Percentiles rank a stretch among this genome's conserved stretches.
Evolutionary conservation across 2,888 invertebrate species (phyloP).

Genomic region (Alloplasta piceator): DNA sequence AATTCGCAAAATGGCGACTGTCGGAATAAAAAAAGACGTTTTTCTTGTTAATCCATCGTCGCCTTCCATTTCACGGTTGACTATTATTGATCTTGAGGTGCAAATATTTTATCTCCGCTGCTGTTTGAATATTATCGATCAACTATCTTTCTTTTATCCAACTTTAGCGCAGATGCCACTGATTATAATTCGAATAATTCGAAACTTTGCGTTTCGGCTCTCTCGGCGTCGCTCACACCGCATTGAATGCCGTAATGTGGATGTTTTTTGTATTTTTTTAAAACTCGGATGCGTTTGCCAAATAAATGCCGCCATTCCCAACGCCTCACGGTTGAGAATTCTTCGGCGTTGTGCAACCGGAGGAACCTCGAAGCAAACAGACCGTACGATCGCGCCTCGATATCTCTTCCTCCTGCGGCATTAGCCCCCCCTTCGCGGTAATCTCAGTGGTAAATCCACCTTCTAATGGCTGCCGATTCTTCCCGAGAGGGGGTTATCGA

Average conservation of each 20-base stretch:
- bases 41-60: too few species aligned
- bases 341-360: conserved; percentile 20
- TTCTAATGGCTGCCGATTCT: conserved; percentile 69
- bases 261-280: not conserved
- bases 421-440: conserved; percentile 62
- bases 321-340: conserved; percentile 24
- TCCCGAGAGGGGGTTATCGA: conserved; percentile 57
- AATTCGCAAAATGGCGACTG: too few species aligned
- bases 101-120: too few species aligned
- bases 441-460: conserved; percentile 69
- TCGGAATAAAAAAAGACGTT: too few species aligned
- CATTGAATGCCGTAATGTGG: not conserved
- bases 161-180: too few species aligned
- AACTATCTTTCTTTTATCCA: too few species aligned
- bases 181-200: too few species aligned
- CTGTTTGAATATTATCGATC: too few species aligned
- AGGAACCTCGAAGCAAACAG: conserved; percentile 42
- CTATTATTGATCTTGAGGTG: too few species aligned
- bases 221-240: too few species aligned
- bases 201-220: too few species aligned
- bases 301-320: conserved; percentile 47
- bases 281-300: conserved; percentile 22
- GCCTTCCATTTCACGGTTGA: too few species aligned
- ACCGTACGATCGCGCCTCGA: conserved; percentile 61
- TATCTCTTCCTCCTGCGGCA: conserved; percentile 63